phyloP scores from a whole-genome alignment of 2,113 vertebrate genomes.

The Pipa parva region DNA sequence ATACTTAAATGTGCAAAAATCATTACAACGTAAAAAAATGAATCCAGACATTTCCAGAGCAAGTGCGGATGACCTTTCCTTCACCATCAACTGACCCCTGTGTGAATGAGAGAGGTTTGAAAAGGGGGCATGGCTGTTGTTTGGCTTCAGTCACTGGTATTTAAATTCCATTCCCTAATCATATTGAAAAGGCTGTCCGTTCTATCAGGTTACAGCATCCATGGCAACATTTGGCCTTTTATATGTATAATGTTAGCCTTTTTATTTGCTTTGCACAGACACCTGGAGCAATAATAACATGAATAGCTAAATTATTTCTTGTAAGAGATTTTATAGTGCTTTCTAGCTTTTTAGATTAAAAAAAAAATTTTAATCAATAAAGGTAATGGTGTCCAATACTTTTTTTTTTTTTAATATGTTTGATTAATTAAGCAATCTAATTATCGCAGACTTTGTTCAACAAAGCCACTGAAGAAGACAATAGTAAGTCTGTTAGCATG shows the following conservation, averaged over 20 bases:
- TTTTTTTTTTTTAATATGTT: conserved; percentile 62
- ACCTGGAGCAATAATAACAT: conserved; percentile 77
- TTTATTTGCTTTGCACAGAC: conserved; percentile 74
- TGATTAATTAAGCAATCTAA: conserved; percentile 85
- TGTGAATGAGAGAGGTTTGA: conserved; percentile 67
- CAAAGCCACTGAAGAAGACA: conserved; percentile 73
- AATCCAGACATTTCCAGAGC: conserved; percentile 79
- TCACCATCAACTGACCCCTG: conserved; percentile 73
- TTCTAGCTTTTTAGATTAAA: not conserved
- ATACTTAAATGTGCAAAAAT: conserved; percentile 67
- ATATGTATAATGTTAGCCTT: conserved; percentile 77
- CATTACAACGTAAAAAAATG: conserved; percentile 76
- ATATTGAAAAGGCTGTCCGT: conserved; percentile 77
- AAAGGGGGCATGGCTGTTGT: conserved; percentile 73
- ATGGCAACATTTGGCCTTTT: conserved; percentile 82
- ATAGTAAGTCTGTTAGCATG: conserved; percentile 79
- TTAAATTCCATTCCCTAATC: conserved; percentile 79
- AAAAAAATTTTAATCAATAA: not conserved
- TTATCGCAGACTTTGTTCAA: conserved; percentile 76
- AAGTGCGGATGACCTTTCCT: conserved; percentile 76
- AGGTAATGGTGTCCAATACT: not conserved
- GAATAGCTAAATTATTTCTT: conserved; percentile 73
- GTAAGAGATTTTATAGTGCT: conserved; percentile 58
- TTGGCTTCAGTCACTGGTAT: conserved; percentile 75
- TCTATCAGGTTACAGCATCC: conserved; percentile 81